Evolutionary conservation across 2,888 invertebrate species (phyloP).

Genomic region (Mythimna pallens): DNA sequence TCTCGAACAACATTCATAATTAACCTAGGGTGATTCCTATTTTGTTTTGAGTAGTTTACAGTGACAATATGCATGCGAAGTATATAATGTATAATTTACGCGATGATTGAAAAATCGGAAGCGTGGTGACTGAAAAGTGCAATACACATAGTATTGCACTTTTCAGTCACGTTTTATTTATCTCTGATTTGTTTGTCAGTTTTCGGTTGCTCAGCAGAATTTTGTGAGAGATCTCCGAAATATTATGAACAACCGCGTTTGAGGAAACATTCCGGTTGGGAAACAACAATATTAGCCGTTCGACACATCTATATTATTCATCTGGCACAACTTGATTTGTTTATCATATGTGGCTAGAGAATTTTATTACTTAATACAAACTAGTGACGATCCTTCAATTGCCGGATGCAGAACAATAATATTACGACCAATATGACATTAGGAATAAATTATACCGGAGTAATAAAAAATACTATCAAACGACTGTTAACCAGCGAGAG

Average conservation of each 20-base stretch:
- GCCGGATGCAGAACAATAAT: constrained; percentile 35
- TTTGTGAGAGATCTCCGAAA: neutral
- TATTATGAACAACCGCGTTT: neutral
- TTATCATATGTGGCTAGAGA: constrained; percentile 13
- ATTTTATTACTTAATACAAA: constrained; percentile 23
- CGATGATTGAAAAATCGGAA: constrained; percentile 60
- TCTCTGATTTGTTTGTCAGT: neutral
- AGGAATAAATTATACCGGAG: constrained; percentile 42
- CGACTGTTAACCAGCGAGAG: constrained; percentile 12
- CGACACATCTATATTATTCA: constrained; percentile 18
- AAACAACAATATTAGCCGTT: constrained; percentile 8
- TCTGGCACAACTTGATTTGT: constrained; percentile 15
- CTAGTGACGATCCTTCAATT: neutral
- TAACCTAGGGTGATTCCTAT: neutral
- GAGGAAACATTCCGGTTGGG: constrained; percentile 16
- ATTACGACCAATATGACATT: constrained; percentile 24
- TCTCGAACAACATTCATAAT: neutral
- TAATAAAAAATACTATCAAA: constrained; percentile 43
- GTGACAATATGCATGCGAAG: constrained; percentile 58
- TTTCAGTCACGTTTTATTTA: too few species aligned
- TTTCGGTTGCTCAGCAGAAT: neutral
- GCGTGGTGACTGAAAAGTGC: constrained; percentile 30
- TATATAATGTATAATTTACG: constrained; percentile 60
- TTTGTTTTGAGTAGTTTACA: constrained; percentile 22
- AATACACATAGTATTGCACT: too few species aligned